Percentiles rank a stretch among this genome's conserved stretches.
Evolutionary conservation across 2,888 invertebrate genomes (phyloP).

Genomic region (Ormyrus labotus): DNA sequence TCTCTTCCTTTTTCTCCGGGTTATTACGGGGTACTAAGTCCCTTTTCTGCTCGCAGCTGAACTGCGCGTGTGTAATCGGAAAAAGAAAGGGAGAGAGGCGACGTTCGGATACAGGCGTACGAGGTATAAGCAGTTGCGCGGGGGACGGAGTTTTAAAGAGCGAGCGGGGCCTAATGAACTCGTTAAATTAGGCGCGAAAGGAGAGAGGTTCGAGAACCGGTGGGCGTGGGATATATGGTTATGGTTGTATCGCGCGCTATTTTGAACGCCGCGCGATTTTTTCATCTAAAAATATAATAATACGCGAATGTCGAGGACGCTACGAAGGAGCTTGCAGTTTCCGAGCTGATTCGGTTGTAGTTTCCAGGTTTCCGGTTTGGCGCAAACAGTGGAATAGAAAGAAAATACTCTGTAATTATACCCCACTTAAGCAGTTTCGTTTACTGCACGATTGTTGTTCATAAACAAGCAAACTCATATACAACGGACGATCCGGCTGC

Average conservation of each 20-base stretch:
- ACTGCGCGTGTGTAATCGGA: background rate
- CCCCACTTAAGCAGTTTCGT: too few relatives aligned
- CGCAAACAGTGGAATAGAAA: too few relatives aligned
- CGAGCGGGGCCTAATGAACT: constrained; percentile 4
- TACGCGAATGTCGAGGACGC: background rate
- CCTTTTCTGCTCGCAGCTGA: background rate
- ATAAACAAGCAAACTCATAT: too few relatives aligned
- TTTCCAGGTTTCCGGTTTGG: too few relatives aligned
- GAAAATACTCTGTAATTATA: too few relatives aligned
- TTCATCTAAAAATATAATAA: constrained; percentile 27
- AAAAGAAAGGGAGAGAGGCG: background rate
- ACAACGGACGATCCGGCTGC: too few relatives aligned
- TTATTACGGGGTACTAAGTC: background rate
- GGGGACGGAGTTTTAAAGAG: constrained; percentile 9
- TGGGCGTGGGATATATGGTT: constrained; percentile 15
- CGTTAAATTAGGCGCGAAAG: constrained; percentile 31
- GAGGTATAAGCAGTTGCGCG: background rate
- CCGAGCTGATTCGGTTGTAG: too few relatives aligned
- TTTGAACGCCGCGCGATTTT: constrained; percentile 22
- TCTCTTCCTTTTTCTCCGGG: background rate
- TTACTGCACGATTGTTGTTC: too few relatives aligned
- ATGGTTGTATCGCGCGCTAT: constrained; percentile 14
- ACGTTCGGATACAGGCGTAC: background rate
- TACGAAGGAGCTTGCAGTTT: too few relatives aligned
- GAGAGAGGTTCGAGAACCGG: constrained; percentile 23